These are phyloP conservation scores for Tenodera sinensis DNA, from an alignment of 2,888 invertebrate species.

Conservation along the genomic window DNA sequence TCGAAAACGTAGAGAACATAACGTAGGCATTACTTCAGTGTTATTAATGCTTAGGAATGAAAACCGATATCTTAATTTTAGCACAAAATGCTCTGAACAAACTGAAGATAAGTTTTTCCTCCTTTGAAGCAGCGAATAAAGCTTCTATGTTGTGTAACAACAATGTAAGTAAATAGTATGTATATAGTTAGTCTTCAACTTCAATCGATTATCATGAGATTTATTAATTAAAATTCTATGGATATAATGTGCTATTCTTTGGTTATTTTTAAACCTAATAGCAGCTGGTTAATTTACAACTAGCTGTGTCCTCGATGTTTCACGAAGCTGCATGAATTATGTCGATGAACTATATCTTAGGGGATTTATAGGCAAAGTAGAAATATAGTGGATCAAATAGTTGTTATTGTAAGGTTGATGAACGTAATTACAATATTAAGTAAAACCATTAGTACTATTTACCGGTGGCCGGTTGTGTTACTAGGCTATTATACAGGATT, in stretches of 20 bases:
- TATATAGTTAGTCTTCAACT: not conserved
- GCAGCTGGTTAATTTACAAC: too few relatives aligned
- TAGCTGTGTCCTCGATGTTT: too few relatives aligned
- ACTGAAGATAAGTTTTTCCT: not conserved
- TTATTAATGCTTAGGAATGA: not conserved
- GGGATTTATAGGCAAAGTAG: too few relatives aligned
- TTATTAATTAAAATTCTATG: not conserved
- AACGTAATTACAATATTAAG: too few relatives aligned
- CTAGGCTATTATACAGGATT: too few relatives aligned
- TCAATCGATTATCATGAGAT: not conserved
- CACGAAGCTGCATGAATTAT: too few relatives aligned
- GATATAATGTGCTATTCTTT: not conserved
- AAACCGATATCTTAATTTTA: not conserved
- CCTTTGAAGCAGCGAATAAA: not conserved
- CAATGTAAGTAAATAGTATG: not conserved
- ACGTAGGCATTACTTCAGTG: not conserved
- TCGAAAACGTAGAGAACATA: not conserved
- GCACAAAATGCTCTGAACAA: not conserved
- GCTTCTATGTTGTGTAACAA: not conserved
- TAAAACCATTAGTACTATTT: too few relatives aligned
- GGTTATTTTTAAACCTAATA: not conserved
- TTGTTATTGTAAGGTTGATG: too few relatives aligned
- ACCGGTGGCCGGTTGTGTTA: too few relatives aligned
- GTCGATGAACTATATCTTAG: too few relatives aligned
- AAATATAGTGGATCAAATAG: too few relatives aligned